Evolutionary conservation across 2,113 vertebrate species (phyloP), one percentile per base, ranked within the genome.

Genomic region (Mesoclemmys tuberculata): DNA sequence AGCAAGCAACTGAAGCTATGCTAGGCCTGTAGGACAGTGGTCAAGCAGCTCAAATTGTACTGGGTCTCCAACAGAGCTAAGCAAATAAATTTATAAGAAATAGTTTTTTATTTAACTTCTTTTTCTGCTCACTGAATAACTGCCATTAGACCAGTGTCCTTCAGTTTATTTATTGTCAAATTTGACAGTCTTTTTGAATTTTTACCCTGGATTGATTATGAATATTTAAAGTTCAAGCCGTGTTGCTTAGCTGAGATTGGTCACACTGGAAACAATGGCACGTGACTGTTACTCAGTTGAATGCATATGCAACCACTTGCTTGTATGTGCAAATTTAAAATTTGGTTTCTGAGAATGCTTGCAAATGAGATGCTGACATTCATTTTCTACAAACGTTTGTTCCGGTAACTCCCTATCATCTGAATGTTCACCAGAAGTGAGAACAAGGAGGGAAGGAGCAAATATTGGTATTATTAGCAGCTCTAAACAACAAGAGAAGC

Each of bases 191-290:
- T 80, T 79, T 44, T 31, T 22, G 35, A 75, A 22, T 26, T 2
- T 41, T 27, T 3, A 24, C 35, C 48, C 26, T 85, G 26, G 58
- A 89, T 11, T 91, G 80, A 93, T 95, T 0, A 2, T 90, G 86
- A 96, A 85, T 78, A 84, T 80, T 96, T 94, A 90, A 68, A 71
- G 52, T 92, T 96, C 82, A 86, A 96, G 92, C 92, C 71, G 75
- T 90, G 92, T 94, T 96, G 95, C 92, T 94, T 96, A 95, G 92
- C 87, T 93, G 86, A 88, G 91, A 93, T 82, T 90, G 95, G 90
- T 95, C 95, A 96, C 95, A 95, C 94, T 93, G 96, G 91, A 92
- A 90, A 92, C 54, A 85, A 95, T 56, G 10, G 82, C 71, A 6
- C 87, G 55, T 90, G 94, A 79, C 71, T 90, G 86, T 95, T 96